A percentile compares a stretch with the other conserved stretches of the same genome.
phyloP scores from a whole-genome alignment of 2,797 vertebrate species.

The Lepus townsendii region DNA sequence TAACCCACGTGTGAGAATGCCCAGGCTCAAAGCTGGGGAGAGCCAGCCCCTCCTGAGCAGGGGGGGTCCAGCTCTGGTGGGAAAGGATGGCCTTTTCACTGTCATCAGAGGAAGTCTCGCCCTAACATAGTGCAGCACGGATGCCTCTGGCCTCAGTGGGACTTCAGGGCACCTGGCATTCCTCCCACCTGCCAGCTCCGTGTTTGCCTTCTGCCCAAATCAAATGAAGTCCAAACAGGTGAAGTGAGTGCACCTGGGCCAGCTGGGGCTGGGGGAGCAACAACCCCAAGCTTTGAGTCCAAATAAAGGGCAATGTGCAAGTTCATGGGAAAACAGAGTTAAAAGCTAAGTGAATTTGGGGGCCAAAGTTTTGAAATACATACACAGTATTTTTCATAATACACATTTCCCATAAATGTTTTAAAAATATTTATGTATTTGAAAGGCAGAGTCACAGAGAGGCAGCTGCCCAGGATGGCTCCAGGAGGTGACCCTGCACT shows the following conservation, averaged over 20 bases:
- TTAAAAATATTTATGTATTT: too few relatives aligned
- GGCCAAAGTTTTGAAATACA: too few relatives aligned
- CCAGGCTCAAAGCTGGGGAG: neutral
- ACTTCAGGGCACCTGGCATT: neutral
- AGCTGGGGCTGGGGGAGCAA: neutral
- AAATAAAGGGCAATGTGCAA: neutral
- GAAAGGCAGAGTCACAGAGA: too few relatives aligned
- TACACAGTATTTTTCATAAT: too few relatives aligned
- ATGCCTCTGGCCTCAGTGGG: neutral
- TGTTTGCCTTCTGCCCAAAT: neutral
- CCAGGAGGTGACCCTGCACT: neutral
- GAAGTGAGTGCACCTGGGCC: neutral
- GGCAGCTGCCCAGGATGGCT: neutral
- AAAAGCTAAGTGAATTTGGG: too few relatives aligned
- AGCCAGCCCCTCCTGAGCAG: neutral
- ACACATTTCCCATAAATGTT: too few relatives aligned
- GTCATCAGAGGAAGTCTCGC: neutral
- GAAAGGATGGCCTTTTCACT: constrained; percentile 1
- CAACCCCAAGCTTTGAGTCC: neutral
- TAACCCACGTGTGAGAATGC: neutral
- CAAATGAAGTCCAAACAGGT: neutral
- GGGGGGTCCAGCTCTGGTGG: neutral
- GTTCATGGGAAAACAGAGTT: too few relatives aligned
- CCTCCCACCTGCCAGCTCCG: neutral
- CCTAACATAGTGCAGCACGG: neutral